Evolutionary conservation across 2,797 vertebrate species (phyloP), one percentile per base, ranked within the genome.

Genomic region (Bradypodion pumilum): DNA sequence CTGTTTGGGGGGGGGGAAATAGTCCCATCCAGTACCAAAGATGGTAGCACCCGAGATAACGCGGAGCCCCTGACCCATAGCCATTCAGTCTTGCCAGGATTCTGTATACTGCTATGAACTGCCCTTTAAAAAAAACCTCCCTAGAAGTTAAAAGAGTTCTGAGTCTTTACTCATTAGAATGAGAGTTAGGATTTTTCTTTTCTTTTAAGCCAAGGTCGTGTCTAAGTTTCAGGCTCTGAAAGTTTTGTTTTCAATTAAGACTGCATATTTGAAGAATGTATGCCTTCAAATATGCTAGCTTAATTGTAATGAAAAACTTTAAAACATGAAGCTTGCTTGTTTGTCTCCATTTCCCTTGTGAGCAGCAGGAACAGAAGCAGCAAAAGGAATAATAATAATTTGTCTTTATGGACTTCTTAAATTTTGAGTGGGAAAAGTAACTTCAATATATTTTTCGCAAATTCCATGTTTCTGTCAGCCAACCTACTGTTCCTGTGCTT

Each of bases 191-290:
- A 0, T 85, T 40, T 42, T 70, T 56, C 25, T 83, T 63, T 85
- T 87, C 85, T 74, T 78, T 3, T 83, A 79, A 86, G 70, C 19
- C 84, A 82, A 66, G 60, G 70, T 80, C 4, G 0, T 74, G 69
- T 84, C 65, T 86, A 82, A 49, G 90, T 91, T 92, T 90, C 80
- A 88, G 86, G 65, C 59, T 90, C 89, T 82, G 85, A 35, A 91
- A 86, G 56, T 49, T 90, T 87, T 88, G 52, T 80, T 91, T 88
- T 63, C 63, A 91, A 5, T 83, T 65, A 81, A 81, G 80, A 80
- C 10, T 29, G 76, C 86, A 84, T 90, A 88, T 90, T 59, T 85
- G 84, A 70, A 81, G 46, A 78, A 69, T 74, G 87, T 86, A 89
- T 73, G 40, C 77, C 62, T 73, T 93, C 80, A 91, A 78, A 88